Conservation (phyloP, 2,888 invertebrate species). For the Mythimna vitellina region DNA sequence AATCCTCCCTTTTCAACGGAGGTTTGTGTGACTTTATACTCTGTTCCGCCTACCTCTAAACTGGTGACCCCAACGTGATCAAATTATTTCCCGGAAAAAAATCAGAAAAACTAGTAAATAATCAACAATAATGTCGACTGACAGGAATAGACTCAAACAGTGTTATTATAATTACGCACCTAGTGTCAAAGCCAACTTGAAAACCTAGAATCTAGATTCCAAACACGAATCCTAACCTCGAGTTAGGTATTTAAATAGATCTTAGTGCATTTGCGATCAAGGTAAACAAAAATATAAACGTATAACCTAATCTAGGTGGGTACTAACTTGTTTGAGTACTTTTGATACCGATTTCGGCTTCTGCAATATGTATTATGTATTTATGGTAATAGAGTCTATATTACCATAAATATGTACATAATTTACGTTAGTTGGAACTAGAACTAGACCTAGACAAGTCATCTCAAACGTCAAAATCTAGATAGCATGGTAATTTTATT, state of each 20-base stretch:
- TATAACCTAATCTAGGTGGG: constrained; percentile 3
- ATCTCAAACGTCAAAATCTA: constrained; percentile 44
- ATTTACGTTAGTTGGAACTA: constrained; percentile 29
- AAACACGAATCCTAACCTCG: constrained; percentile 56
- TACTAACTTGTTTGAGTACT: constrained; percentile 43
- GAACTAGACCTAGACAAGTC: constrained; percentile 48
- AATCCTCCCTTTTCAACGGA: too few species aligned
- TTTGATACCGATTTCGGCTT: constrained; percentile 53
- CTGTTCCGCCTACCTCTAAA: too few species aligned
- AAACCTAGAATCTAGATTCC: constrained; percentile 38
- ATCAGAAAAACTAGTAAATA: neutral
- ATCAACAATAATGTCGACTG: neutral
- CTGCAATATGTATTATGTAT: constrained; percentile 42
- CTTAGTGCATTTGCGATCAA: constrained; percentile 54
- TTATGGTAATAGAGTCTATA: constrained; percentile 50
- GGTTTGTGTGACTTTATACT: too few species aligned
- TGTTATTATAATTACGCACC: constrained; percentile 10
- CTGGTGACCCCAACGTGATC: too few species aligned
- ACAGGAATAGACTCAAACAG: constrained; percentile 12
- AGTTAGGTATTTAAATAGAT: constrained; percentile 49
- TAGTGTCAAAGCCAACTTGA: constrained; percentile 25
- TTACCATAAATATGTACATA: too few species aligned
- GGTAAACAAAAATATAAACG: constrained; percentile 54
- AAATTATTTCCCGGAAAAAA: too few species aligned
- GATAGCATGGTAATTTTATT: constrained; percentile 36